A percentile compares a stretch with the other conserved stretches of the same genome.
Conservation (phyloP, 2,797 vertebrate genomes). For the Protonibea diacanthus region DNA sequence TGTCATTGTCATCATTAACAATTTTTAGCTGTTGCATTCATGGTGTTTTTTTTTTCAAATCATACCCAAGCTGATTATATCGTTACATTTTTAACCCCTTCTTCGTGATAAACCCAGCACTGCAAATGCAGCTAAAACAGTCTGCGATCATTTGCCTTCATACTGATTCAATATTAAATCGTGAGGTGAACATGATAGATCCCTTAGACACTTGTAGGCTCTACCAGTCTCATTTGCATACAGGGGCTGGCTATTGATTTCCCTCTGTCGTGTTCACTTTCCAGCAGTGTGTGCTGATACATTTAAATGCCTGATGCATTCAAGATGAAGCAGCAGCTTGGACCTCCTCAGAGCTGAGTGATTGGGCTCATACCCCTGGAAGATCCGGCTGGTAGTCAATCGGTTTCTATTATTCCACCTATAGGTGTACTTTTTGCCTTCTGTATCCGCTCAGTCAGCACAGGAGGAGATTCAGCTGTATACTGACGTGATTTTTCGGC, state of each 20-base stretch:
- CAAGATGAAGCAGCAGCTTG: slow-evolving; percentile 64
- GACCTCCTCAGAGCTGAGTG: slow-evolving; percentile 54
- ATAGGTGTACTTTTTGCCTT: slow-evolving; percentile 22
- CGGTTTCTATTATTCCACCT: slow-evolving; percentile 14
- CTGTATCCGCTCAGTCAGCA: neutral
- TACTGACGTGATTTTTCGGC: neutral
- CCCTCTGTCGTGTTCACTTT: slow-evolving; percentile 56
- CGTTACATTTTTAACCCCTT: neutral
- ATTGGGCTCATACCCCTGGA: slow-evolving; percentile 41
- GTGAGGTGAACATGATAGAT: slow-evolving; percentile 29
- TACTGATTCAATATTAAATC: slow-evolving; percentile 12
- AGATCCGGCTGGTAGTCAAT: slow-evolving; percentile 13
- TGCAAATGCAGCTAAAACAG: slow-evolving; percentile 27
- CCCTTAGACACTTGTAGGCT: slow-evolving; percentile 34
- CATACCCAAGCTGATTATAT: neutral
- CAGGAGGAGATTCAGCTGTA: slow-evolving; percentile 11
- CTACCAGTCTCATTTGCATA: slow-evolving; percentile 67
- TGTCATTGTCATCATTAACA: neutral
- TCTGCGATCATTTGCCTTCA: slow-evolving; percentile 25
- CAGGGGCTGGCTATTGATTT: slow-evolving; percentile 70
- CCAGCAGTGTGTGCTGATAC: slow-evolving; percentile 56
- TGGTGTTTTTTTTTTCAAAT: slow-evolving; percentile 9
- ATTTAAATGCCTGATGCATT: slow-evolving; percentile 72
- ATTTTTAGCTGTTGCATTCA: neutral
- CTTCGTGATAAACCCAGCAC: slow-evolving; percentile 20